A percentile compares a stretch with the other conserved stretches of the same genome.
Evolutionary conservation across 2,113 vertebrate genomes (phyloP).

Genomic region (Megaceryle maxima): DNA sequence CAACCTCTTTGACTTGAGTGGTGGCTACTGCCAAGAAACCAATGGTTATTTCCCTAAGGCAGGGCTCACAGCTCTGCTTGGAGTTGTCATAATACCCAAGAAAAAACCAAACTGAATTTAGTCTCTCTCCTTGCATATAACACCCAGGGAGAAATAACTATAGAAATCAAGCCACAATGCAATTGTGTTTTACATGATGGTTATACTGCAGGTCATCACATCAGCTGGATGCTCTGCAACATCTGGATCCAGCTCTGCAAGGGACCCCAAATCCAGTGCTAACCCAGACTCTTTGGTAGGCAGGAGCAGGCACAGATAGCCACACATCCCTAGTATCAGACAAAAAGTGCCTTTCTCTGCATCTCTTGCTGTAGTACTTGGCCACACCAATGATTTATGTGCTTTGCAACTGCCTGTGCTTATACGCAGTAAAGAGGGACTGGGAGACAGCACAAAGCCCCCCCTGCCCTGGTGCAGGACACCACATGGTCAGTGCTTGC

Average conservation of each 20-base stretch:
- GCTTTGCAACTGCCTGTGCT: not conserved
- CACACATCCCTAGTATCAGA: not conserved
- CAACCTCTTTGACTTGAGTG: not conserved
- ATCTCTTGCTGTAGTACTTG: rapidly evolving
- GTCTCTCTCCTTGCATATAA: not conserved
- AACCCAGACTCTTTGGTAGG: not conserved
- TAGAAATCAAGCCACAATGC: not conserved
- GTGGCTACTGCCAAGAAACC: too few species aligned
- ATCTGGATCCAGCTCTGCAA: not conserved
- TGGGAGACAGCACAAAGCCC: not conserved
- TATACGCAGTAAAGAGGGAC: rapidly evolving
- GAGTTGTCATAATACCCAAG: not conserved
- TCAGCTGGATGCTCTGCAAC: not conserved
- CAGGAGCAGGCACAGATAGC: not conserved
- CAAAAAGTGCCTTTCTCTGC: not conserved
- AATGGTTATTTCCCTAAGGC: not conserved
- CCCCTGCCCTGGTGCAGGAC: not conserved
- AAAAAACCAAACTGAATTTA: not conserved
- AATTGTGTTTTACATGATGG: rapidly evolving
- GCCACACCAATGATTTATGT: rapidly evolving
- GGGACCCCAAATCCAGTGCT: too few species aligned
- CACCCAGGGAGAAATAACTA: not conserved
- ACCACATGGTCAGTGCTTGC: not conserved
- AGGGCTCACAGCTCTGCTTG: not conserved
- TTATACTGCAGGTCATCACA: too few species aligned